Percentiles rank a stretch among this genome's conserved stretches.
phyloP scores from a whole-genome alignment of 2,888 invertebrate species.

The Metacarcinus magister region DNA sequence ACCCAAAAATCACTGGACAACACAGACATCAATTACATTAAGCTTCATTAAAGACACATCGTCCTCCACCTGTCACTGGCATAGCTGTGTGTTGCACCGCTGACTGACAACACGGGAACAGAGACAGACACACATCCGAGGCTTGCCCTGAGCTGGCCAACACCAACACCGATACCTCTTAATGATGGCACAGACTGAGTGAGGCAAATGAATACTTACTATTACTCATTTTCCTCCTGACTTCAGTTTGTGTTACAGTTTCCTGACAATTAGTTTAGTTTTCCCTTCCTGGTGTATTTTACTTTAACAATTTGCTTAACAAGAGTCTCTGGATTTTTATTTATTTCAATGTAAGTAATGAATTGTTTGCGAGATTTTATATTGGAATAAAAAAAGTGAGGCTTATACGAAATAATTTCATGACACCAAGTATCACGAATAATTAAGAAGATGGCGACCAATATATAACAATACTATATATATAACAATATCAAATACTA shows the following conservation, averaged over 20 bases:
- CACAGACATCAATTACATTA: constrained; percentile 41
- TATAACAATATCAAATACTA: neutral
- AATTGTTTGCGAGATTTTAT: neutral
- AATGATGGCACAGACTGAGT: neutral
- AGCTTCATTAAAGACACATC: constrained; percentile 45
- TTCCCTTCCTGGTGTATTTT: neutral
- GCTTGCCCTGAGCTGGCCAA: neutral
- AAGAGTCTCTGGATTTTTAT: too few species aligned
- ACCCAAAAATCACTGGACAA: constrained; percentile 8
- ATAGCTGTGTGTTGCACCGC: neutral
- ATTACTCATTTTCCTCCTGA: constrained; percentile 26
- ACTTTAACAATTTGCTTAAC: neutral
- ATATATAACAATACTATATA: neutral
- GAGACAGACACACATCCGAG: neutral
- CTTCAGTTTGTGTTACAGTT: constrained; percentile 26
- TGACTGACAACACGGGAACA: neutral
- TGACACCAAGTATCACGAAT: neutral
- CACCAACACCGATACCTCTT: neutral
- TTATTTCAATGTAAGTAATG: too few species aligned
- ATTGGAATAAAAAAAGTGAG: neutral
- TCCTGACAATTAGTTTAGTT: neutral
- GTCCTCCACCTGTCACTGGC: constrained; percentile 19
- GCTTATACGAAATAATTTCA: too few species aligned
- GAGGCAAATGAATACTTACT: neutral
- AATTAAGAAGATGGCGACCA: neutral